These are phyloP conservation scores for Bos indicus DNA, from an alignment of 2,113 vertebrate species.

Conservation along the genomic window DNA sequence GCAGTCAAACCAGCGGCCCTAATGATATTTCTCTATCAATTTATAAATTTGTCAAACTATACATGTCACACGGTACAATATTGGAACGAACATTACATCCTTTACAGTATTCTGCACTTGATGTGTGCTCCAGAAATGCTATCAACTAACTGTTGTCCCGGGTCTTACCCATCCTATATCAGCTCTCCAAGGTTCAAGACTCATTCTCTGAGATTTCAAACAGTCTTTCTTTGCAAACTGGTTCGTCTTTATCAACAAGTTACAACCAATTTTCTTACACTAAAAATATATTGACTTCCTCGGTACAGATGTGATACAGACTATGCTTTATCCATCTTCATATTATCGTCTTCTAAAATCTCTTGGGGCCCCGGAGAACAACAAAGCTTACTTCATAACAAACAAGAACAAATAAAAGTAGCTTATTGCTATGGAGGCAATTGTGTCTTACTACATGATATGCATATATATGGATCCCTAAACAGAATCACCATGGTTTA, in stretches of 20 bases:
- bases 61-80: neutral
- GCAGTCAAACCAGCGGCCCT: neutral
- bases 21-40: neutral
- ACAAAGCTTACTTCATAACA: neutral
- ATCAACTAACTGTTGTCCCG: neutral
- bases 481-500: neutral
- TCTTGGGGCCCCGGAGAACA: neutral
- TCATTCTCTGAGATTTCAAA: neutral
- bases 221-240: neutral
- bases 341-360: neutral
- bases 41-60: neutral
- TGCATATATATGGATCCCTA: neutral
- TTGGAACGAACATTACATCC: neutral
- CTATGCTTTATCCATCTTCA: neutral
- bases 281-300: conserved; percentile 9
- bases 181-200: neutral
- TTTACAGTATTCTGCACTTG: neutral
- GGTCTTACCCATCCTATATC: neutral
- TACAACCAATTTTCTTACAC: neutral
- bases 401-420: conserved; percentile 13
- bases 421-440: neutral
- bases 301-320: neutral
- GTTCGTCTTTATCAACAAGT: neutral
- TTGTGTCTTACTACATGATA: neutral
- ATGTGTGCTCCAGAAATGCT: neutral